These are phyloP conservation scores for Tinea semifulvella DNA, from an alignment of 2,888 invertebrate genomes.

Conservation along the genomic window DNA sequence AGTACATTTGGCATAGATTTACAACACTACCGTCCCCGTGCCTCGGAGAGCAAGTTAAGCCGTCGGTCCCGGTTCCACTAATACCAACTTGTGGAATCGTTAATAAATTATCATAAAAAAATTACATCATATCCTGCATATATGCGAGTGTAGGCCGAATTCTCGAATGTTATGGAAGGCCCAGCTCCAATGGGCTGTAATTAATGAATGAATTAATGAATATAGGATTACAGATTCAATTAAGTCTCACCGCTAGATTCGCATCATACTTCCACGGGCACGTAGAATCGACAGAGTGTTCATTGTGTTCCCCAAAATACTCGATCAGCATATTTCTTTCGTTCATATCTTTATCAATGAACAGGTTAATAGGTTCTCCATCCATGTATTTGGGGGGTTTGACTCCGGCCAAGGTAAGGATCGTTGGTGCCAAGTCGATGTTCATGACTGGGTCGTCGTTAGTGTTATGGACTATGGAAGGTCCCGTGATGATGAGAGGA, in stretches of 20 bases:
- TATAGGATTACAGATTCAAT: neutral
- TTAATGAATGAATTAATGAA: too few species aligned
- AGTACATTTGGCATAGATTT: too few species aligned
- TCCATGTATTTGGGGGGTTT: conserved; percentile 65
- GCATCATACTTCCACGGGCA: conserved; percentile 73
- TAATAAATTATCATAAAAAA: too few species aligned
- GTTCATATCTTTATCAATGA: conserved; percentile 31
- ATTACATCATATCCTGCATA: too few species aligned
- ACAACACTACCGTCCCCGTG: too few species aligned
- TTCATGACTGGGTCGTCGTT: conserved; percentile 70
- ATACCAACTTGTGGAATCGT: too few species aligned
- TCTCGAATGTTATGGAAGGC: too few species aligned
- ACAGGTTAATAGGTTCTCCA: conserved; percentile 44
- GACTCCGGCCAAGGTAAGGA: conserved; percentile 75
- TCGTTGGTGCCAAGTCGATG: conserved; percentile 87
- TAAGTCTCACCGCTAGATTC: conserved; percentile 68
- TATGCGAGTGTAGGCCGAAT: too few species aligned
- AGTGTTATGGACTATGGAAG: conserved; percentile 63
- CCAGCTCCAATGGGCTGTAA: too few species aligned
- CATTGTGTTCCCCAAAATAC: conserved; percentile 80
- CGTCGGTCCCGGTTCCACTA: too few species aligned
- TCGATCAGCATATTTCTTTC: conserved; percentile 76
- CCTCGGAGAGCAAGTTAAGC: too few species aligned
- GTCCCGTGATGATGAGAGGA: conserved; percentile 83
- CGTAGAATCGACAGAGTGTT: conserved; percentile 54